Base-by-base conservation (phyloP, 2,113 vertebrate genomes). In the Mustela lutreola region DNA sequence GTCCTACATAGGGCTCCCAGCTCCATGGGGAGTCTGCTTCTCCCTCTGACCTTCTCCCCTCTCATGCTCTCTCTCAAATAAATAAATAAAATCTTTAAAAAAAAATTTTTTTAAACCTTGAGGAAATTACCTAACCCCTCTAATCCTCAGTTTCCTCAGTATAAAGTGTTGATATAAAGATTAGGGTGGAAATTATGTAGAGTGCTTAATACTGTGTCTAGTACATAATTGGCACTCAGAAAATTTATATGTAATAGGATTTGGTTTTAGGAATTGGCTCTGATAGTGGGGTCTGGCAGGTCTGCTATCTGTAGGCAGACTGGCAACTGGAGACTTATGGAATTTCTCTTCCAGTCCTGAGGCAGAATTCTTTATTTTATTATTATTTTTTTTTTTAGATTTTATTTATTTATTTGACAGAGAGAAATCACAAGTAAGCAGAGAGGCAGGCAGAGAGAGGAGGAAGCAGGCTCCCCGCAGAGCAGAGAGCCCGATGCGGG, bases 101-200 rank as follows among this genome's bases (percentile, higher is more conserved):
- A 56, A 56, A 56, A 56, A 53, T 80, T 75, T 71, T 94, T 75
- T 39, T 26, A 70, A 71, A 2, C 56, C 79, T 90, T 53, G 50
- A 82, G 36, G 70, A 84, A 83, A 62, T 42, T 60, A 78, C 50
- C 79, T 79, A 90, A 79, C 11, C 2, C 50, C 62, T 50, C 19
- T 42, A 78, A 84, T 71, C 42, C 79, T 71, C 18, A 24, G 33
- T 42, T 89, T 60, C 75, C 71, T 93, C 36, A 48, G 10, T 78
- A 93, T 78, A 67, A 93, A 89, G 18, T 4, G 18, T 58, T 36
- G 28, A 36, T 95, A 36, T 81, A 93, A 96, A 96, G 56, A 83
- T 8, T 26, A 22, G 67, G 48, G 26, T 36, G 18, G 0, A 67
- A 26, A 70, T 60, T 83, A 93, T 31, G 60, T 58, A 36, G 58